These are phyloP conservation scores for Malachius bipustulatus DNA, from an alignment of 2,888 invertebrate genomes.

Conservation along the genomic window DNA sequence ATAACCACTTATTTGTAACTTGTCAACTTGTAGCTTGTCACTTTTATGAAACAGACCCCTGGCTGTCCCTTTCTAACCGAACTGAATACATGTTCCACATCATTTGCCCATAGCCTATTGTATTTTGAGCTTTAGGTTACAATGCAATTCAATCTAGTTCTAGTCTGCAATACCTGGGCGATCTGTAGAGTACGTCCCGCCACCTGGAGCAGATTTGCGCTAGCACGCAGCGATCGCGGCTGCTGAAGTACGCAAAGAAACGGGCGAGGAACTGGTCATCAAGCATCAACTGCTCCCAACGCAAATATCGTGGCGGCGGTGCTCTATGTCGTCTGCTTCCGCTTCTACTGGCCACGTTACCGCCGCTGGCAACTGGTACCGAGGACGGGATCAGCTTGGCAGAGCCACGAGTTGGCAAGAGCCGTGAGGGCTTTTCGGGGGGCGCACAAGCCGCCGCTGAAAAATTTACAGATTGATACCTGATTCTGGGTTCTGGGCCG, in stretches of 20 bases:
- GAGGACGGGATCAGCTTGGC: slow-evolving; percentile 15
- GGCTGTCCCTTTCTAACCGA: too few relatives aligned
- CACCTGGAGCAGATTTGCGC: slow-evolving; percentile 80
- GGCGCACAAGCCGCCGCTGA: slow-evolving; percentile 30
- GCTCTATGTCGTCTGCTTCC: slow-evolving; percentile 30
- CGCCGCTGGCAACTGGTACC: slow-evolving; percentile 8
- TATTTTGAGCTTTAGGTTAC: too few relatives aligned
- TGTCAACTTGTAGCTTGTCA: too few relatives aligned
- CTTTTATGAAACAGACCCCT: too few relatives aligned
- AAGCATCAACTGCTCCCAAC: slow-evolving; percentile 64
- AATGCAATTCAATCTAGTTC: too few relatives aligned
- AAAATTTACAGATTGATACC: too few relatives aligned
- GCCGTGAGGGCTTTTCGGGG: slow-evolving; percentile 41
- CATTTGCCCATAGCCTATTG: too few relatives aligned
- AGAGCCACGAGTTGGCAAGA: slow-evolving; percentile 28
- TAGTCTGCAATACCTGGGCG: too few relatives aligned
- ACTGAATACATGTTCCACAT: too few relatives aligned
- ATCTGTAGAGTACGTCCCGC: slow-evolving; percentile 77
- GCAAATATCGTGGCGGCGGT: slow-evolving; percentile 46
- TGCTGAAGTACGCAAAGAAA: slow-evolving; percentile 70
- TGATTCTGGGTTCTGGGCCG: too few relatives aligned
- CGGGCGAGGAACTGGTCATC: slow-evolving; percentile 76
- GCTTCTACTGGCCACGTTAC: slow-evolving; percentile 24
- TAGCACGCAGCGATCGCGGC: slow-evolving; percentile 59
- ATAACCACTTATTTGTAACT: too few relatives aligned